Conservation (phyloP, 2,113 vertebrate genomes). For the Phasianus colchicus region DNA sequence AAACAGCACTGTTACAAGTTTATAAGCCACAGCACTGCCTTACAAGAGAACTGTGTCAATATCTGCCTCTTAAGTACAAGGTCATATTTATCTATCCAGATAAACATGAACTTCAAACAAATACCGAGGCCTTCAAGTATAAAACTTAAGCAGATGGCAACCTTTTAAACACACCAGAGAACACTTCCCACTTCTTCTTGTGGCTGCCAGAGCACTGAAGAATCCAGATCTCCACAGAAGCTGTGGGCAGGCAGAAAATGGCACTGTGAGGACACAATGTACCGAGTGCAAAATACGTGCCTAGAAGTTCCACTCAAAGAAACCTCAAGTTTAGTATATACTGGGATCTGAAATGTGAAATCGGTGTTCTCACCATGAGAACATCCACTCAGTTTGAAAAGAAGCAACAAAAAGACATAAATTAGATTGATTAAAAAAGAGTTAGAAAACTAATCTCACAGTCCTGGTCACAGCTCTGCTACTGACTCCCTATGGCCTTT, state of each 20-base stretch:
- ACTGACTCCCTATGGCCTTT: not conserved
- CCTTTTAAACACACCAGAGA: not conserved
- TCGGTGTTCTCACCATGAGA: not conserved
- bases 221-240: not conserved
- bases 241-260: not conserved
- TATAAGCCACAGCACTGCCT: not conserved
- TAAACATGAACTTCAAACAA: constrained; percentile 38
- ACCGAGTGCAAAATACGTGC: not conserved
- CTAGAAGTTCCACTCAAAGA: not conserved
- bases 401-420: not conserved
- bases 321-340: not conserved
- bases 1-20: rapidly evolving
- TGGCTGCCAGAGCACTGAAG: not conserved
- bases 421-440: not conserved
- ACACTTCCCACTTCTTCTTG: not conserved
- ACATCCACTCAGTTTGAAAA: not conserved
- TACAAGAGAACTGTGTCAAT: not conserved
- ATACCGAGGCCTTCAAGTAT: not conserved
- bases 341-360: not conserved
- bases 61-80: not conserved
- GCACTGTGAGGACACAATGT: not conserved
- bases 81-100: constrained; percentile 53
- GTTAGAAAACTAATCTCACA: not conserved
- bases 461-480: not conserved
- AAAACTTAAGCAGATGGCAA: not conserved